Evolutionary conservation across 2,113 vertebrate species (phyloP), one percentile per base, ranked within the genome.

Genomic region (Podiceps cristatus): DNA sequence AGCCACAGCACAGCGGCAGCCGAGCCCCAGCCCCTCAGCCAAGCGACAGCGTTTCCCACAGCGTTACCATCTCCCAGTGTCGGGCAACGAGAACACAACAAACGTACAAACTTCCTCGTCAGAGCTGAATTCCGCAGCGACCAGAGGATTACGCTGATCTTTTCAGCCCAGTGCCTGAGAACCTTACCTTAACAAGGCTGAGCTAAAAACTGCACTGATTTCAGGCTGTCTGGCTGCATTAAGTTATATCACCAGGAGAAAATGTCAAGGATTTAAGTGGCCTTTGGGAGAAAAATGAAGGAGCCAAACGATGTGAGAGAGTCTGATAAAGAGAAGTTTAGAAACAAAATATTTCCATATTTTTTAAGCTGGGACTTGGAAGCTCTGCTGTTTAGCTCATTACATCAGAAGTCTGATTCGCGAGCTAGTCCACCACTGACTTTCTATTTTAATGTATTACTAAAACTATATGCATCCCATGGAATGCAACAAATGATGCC

Each of bases 221-320:
- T 96, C 95, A 94, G 95, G 86, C 97, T 97, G 97, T 95, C 97
- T 96, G 96, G 87, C 86, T 69, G 71, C 97, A 82, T 94, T 96
- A 88, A 95, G 93, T 96, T 95, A 92, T 93, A 96, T 96, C 96
- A 96, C 73, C 90, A 67, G 95, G 69, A 96, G 92, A 96, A 97
- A 97, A 97, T 96, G 96, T 95, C 95, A 96, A 91, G 96, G 93
- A 96, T 93, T 96, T 96, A 96, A 97, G 93, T 64, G 92, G 96
- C 95, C 94, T 96, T 95, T 91, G 96, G 93, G 96, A 93, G 88
- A 55, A 93, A 94, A 97, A 90, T 0, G n/a, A 79, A 68, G 90
- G 90, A 95, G 94, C 71, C 93, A 96, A 96, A 97, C 31, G 80
- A 92, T 90, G 94, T 96, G 93, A 93, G 95, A 96, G 59, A 79